Percentiles rank a stretch among this genome's conserved stretches.
phyloP scores from a whole-genome alignment of 2,113 vertebrate genomes.

The Phasianus colchicus region DNA sequence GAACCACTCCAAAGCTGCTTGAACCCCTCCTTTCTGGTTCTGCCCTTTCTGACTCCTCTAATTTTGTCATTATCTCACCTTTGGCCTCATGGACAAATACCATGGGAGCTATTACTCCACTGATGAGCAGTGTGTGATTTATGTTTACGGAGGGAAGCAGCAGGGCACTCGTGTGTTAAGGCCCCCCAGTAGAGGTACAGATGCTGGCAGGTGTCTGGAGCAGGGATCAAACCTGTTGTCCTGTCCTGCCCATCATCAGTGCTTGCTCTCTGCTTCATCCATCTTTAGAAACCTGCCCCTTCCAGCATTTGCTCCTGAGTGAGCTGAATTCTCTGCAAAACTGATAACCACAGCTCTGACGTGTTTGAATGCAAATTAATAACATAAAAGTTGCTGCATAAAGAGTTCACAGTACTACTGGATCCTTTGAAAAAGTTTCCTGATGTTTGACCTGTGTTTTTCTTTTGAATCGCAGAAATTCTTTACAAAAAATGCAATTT shows the following conservation, averaged over 20 bases:
- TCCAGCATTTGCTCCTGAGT: background rate
- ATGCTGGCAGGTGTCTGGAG: background rate
- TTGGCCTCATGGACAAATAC: background rate
- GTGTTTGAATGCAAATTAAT: background rate
- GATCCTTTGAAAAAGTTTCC: background rate
- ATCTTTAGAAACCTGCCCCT: background rate
- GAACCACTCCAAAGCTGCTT: background rate
- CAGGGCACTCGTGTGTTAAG: background rate
- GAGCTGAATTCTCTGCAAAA: background rate
- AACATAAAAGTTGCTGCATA: background rate
- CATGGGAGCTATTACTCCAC: background rate
- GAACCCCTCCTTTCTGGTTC: background rate
- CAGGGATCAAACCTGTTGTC: background rate
- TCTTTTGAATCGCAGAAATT: background rate
- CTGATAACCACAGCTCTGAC: background rate
- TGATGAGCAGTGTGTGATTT: background rate
- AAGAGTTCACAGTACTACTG: background rate
- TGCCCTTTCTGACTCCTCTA: background rate
- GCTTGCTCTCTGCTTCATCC: background rate
- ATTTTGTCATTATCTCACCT: background rate
- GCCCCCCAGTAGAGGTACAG: background rate
- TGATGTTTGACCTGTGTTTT: background rate
- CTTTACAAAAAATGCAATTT: background rate
- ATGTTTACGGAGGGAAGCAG: background rate
- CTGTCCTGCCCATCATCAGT: background rate